Evolutionary conservation across 2,113 vertebrate genomes (phyloP), one percentile per base, ranked within the genome.

Genomic region (Trogon melanurus): DNA sequence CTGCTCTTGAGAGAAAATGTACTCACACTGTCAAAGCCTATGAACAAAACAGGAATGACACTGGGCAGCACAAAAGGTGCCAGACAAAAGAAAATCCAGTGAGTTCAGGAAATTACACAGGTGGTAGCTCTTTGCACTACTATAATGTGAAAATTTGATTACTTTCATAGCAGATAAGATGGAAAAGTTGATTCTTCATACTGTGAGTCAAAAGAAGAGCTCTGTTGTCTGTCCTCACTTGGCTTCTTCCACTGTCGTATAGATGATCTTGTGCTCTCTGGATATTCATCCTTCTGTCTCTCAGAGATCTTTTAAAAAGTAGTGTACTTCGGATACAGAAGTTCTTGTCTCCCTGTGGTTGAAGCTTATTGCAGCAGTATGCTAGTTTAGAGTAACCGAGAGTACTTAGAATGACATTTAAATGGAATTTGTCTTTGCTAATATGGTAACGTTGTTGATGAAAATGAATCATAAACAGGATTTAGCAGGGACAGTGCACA

Each of bases 81-180:
- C 91, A 96, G 93, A 95, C 83, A 84, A 91, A 91, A 91, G 76
- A 64, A 92, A 89, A 84, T 41, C 64, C 79, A 94, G 82, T 20
- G 74, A 93, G 71, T 85, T 91, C 72, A 79, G 91, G 86, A 95
- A 89, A 88, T 92, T 89, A 78, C 93, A 84, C 73, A 92, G 89
- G 60, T 92, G 86, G 65, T 60, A 71, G 86, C 80, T 94, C 51
- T 95, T 91, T 96, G 83, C 71, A 22, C 83, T 48, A 27, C 79
- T 85, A 32, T 70, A 73, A 92, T 93, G 74, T 89, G 81, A 92
- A 96, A 93, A 93, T 93, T 75, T 92, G 85, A 93, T 97, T 93
- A 92, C 90, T 92, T 94, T 89, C 65, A 13, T 78, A 94, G 76
- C 38, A 70, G 89, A 50, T 91, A 86, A 79, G 83, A 87, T 34